These are phyloP conservation scores for Drosophila peninsularis DNA, from an alignment of 2,888 invertebrate genomes.

Conservation along the genomic window DNA sequence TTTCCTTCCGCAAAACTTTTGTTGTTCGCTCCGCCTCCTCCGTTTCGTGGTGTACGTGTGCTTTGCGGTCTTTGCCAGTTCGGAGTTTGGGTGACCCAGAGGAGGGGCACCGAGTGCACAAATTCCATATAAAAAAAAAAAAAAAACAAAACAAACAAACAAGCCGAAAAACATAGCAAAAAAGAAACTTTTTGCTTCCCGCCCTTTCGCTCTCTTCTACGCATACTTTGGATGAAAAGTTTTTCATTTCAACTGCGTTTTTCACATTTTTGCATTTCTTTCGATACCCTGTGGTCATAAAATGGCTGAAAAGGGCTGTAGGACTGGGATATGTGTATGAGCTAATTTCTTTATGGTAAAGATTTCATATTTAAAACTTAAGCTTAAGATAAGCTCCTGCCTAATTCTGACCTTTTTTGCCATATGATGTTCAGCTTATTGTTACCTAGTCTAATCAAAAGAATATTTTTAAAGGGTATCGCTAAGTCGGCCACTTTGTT, in stretches of 20 bases:
- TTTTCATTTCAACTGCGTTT: conserved; percentile 54
- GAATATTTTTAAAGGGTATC: not conserved
- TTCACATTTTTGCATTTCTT: conserved; percentile 39
- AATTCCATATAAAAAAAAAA: conserved; percentile 27
- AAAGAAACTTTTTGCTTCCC: conserved; percentile 12
- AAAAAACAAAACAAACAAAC: too few species aligned
- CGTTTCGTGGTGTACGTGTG: conserved; percentile 18
- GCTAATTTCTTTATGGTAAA: too few species aligned
- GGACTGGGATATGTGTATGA: too few species aligned
- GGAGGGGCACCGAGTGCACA: conserved; percentile 22
- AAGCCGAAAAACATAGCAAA: conserved; percentile 15
- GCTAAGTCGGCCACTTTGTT: not conserved
- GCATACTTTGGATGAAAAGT: conserved; percentile 48
- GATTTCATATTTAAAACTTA: not conserved
- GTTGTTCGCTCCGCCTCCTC: conserved; percentile 26
- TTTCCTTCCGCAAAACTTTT: conserved; percentile 50
- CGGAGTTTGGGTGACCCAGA: conserved; percentile 26
- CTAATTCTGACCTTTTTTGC: too few species aligned
- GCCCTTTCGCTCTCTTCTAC: conserved; percentile 43
- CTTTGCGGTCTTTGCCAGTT: conserved; percentile 27
- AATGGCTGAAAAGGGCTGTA: not conserved
- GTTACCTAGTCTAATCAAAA: not conserved
- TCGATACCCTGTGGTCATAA: conserved; percentile 14
- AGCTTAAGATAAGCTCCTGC: not conserved
- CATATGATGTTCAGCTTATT: too few species aligned